A percentile compares a stretch with the other conserved stretches of the same genome.
Conservation (phyloP, 1,140 invertebrate species). For the Trissolcus basalis region DNA sequence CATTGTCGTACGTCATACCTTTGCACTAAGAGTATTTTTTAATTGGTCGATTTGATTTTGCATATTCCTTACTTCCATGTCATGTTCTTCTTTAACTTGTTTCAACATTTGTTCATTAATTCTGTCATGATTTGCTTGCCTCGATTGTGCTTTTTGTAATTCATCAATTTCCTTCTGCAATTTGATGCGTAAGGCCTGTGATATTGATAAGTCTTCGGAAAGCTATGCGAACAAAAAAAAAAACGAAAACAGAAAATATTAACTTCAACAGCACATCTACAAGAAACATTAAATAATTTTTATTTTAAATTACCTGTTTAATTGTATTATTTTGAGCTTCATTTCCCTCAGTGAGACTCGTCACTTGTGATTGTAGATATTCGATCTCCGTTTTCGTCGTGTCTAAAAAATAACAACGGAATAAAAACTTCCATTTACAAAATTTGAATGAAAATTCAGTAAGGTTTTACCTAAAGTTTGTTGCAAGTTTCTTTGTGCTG, state of each 20-base stretch:
- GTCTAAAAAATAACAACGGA: slow-evolving; percentile 56
- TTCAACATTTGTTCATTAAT: slow-evolving; percentile 69
- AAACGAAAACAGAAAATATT: neutral
- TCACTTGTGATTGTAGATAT: slow-evolving; percentile 64
- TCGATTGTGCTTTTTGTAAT: slow-evolving; percentile 65
- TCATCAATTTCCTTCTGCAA: slow-evolving; percentile 67
- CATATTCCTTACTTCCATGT: slow-evolving; percentile 68
- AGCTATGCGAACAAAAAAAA: slow-evolving; percentile 55
- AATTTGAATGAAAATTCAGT: neutral
- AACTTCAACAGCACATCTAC: neutral
- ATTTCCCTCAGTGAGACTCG: slow-evolving; percentile 64
- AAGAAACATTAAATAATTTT: neutral
- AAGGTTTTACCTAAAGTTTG: slow-evolving; percentile 56
- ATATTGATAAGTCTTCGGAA: slow-evolving; percentile 63
- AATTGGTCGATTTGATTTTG: slow-evolving; percentile 69
- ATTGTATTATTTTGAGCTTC: slow-evolving; percentile 66
- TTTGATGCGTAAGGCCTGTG: slow-evolving; percentile 64
- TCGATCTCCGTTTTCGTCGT: slow-evolving; percentile 68
- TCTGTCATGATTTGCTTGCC: slow-evolving; percentile 64
- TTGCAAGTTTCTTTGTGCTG: slow-evolving; percentile 64
- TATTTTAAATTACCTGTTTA: slow-evolving; percentile 61
- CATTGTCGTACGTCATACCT: slow-evolving; percentile 65
- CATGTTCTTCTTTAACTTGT: slow-evolving; percentile 68
- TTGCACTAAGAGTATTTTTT: slow-evolving; percentile 63
- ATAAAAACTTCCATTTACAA: neutral